Evolutionary conservation across 2,888 invertebrate species (phyloP).

Genomic region (Rotaria socialis): DNA sequence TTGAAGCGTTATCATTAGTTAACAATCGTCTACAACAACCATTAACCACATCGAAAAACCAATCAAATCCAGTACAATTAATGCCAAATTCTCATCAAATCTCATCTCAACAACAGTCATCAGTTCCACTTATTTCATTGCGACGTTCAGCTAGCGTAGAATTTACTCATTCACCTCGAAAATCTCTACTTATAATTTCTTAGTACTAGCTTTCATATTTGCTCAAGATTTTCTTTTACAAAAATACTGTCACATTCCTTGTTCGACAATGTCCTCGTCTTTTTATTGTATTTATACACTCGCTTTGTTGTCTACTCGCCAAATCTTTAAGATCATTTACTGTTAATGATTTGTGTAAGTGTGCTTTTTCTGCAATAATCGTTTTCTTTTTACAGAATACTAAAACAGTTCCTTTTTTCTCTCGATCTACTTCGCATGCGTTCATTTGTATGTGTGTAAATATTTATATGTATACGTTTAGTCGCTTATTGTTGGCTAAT

Average conservation of each 20-base stretch:
- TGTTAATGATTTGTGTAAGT: background rate
- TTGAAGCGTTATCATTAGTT: slow-evolving; percentile 65
- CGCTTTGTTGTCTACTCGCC: background rate
- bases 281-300: background rate
- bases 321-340: background rate
- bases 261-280: background rate
- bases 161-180: slow-evolving; percentile 22
- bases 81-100: background rate
- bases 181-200: slow-evolving; percentile 10
- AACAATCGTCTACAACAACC: background rate
- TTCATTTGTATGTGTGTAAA: background rate
- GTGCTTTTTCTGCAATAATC: background rate
- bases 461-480: background rate
- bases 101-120: background rate
- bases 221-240: background rate
- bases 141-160: slow-evolving; percentile 32
- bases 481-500: slow-evolving; percentile 7
- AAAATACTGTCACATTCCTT: background rate
- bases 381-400: background rate
- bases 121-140: background rate
- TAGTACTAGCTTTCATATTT: background rate
- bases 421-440: background rate
- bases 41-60: background rate
- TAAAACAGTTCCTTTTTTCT: background rate
- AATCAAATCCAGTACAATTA: background rate